These are phyloP conservation scores for Phalacrocorax aristotelis DNA, from an alignment of 2,113 vertebrate genomes.

Conservation along the genomic window DNA sequence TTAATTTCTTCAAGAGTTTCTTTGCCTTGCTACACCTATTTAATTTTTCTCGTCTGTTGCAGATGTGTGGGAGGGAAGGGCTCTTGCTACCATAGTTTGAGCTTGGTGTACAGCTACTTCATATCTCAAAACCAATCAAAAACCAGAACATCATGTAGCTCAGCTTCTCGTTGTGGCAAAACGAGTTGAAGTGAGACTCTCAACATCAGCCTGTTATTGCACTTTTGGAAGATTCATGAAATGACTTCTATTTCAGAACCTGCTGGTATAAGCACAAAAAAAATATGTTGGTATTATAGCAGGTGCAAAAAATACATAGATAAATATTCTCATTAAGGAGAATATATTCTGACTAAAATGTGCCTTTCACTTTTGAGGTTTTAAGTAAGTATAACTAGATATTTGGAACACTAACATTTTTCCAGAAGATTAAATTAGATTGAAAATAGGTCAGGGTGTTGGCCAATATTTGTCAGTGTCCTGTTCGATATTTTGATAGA, in stretches of 20 bases:
- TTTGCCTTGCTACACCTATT: not conserved
- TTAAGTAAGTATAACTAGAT: not conserved
- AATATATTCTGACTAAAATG: not conserved
- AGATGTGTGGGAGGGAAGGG: not conserved
- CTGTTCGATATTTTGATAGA: not conserved
- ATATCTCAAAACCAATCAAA: not conserved
- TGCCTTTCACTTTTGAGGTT: not conserved
- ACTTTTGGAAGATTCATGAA: not conserved
- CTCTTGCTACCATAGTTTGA: not conserved
- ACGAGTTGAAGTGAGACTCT: not conserved
- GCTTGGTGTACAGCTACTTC: not conserved
- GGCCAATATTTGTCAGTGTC: not conserved
- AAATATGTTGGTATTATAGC: rapidly evolving
- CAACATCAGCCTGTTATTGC: not conserved
- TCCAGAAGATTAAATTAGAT: not conserved
- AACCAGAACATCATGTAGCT: not conserved
- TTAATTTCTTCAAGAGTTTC: not conserved
- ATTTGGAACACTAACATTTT: not conserved
- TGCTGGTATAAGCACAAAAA: not conserved
- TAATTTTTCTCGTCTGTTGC: not conserved
- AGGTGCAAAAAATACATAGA: not conserved
- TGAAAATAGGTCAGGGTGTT: not conserved
- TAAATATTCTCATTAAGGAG: not conserved
- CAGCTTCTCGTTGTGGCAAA: not conserved
- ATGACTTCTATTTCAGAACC: not conserved